Percentiles rank a stretch among this genome's conserved stretches.
Evolutionary conservation across 1,140 invertebrate species (phyloP).

Genomic region (Cyrtorhinus lividipennis): DNA sequence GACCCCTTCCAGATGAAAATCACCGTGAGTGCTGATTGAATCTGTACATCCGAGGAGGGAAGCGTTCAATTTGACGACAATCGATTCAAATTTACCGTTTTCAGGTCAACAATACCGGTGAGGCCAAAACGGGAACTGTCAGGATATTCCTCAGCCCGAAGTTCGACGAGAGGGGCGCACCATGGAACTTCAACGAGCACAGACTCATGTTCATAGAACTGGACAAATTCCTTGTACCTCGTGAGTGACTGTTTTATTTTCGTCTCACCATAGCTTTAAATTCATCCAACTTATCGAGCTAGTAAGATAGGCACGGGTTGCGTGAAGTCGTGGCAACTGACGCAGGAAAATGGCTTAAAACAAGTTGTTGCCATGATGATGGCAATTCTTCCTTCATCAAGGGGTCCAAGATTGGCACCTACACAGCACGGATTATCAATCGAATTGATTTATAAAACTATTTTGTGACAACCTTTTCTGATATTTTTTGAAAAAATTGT

Average conservation of each 20-base stretch:
- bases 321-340: too few species aligned
- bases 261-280: too few species aligned
- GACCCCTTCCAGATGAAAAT: slow-evolving; percentile 29
- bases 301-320: too few species aligned
- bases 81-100: slow-evolving; percentile 13
- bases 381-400: too few species aligned
- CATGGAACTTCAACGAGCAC: slow-evolving; percentile 35
- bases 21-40: too few species aligned
- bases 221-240: slow-evolving; percentile 37
- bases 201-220: slow-evolving; percentile 38
- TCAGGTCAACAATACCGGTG: slow-evolving; percentile 21
- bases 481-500: too few species aligned
- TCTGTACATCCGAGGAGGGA: slow-evolving; percentile 29
- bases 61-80: slow-evolving; percentile 9
- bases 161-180: slow-evolving; percentile 36
- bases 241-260: slow-evolving; percentile 32
- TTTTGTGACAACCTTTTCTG: too few species aligned
- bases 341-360: background rate
- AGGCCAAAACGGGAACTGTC: slow-evolving; percentile 33
- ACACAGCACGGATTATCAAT: too few species aligned
- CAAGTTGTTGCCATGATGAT: too few species aligned
- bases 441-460: too few species aligned
- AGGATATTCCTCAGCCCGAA: slow-evolving; percentile 43
- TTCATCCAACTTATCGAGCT: too few species aligned
- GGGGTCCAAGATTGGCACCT: too few species aligned